Base-by-base conservation (phyloP, 2,113 vertebrate species). In the Thunnus thynnus region DNA sequence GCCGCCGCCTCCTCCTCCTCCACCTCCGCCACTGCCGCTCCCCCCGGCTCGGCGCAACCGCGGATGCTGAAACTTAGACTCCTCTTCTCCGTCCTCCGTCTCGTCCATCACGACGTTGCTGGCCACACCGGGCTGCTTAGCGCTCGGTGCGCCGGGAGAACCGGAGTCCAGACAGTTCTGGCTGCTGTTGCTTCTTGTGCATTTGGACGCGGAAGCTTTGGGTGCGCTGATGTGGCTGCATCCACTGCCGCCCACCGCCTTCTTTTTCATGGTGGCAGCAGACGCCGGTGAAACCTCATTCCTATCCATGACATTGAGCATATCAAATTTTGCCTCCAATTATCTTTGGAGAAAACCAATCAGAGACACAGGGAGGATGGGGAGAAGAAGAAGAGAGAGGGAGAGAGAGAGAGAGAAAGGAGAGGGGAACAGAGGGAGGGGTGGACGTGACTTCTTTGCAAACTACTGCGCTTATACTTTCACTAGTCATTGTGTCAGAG, bases 231-330 rank as follows among this genome's bases (percentile, higher is more conserved):
- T 84, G 86, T 82, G 89, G 82, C 88, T 69, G 71, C 85, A 72
- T 61, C 91, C 87, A 47, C 85, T 76, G 66, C 87, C 85, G 80
- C 86, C 88, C 82, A 75, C 88, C 68, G 88, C 87, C 76, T 89
- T 88, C 86, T 87, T 89, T 52, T 90, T 91, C 93, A 84, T 86
- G 82, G 91, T 86, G 76, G 90, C 89, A 90, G 88, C 92, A 86
- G 90, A 89, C 77, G 80, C 91, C 76, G 91, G 87, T 76, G 94
- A 90, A 86, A 88, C 82, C 82, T 94, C 93, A 88, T 91, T 94
- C 84, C 88, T 94, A 91, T 95, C 94, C 95, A 95, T 95, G 91
- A 92, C 90, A 93, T 91, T 93, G 86, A 87, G 85, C 83, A 89
- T 86, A 91, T 93, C 92, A 91, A 86, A 94, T 87, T 82, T 92